Evolutionary conservation across 2,797 vertebrate species (phyloP).

Genomic region (Mastacembelus armatus): DNA sequence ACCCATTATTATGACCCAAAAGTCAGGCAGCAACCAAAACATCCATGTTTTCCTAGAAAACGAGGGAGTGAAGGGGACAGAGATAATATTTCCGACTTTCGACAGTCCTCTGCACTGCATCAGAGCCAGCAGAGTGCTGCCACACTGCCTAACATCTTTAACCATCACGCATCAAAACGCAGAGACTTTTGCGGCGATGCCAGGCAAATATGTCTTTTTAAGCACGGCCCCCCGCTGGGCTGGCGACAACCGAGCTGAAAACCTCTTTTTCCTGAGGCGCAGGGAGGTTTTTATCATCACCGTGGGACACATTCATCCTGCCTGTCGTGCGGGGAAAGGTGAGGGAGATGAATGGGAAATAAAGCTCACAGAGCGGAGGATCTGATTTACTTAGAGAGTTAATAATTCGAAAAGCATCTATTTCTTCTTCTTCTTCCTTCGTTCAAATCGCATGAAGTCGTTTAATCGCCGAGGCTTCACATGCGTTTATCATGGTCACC

Average conservation of each 20-base stretch:
- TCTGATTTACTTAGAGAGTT: slow-evolving; percentile 39
- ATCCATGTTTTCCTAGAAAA: neutral
- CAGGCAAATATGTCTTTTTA: slow-evolving; percentile 40
- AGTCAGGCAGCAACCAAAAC: neutral
- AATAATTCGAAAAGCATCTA: slow-evolving; percentile 7
- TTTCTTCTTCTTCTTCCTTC: neutral
- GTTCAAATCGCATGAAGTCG: neutral
- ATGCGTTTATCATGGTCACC: slow-evolving; percentile 27
- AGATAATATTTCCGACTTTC: neutral
- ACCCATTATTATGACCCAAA: neutral
- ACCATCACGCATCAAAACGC: slow-evolving; percentile 34
- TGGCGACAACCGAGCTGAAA: slow-evolving; percentile 53
- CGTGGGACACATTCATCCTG: slow-evolving; percentile 55
- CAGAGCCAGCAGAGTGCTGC: neutral
- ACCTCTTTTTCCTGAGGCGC: slow-evolving; percentile 3
- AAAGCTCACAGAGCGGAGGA: slow-evolving; percentile 35
- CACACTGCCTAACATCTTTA: slow-evolving; percentile 7
- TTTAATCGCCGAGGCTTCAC: slow-evolving; percentile 3
- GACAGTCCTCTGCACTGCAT: slow-evolving; percentile 1
- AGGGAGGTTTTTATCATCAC: slow-evolving; percentile 52
- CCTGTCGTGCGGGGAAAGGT: slow-evolving; percentile 60
- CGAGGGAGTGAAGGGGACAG: neutral
- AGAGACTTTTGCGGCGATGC: slow-evolving; percentile 32
- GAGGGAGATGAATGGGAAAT: slow-evolving; percentile 50
- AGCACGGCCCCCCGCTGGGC: slow-evolving; percentile 41